Base-by-base conservation (phyloP, 1,140 invertebrate species). In the Monochamus saltuarius region DNA sequence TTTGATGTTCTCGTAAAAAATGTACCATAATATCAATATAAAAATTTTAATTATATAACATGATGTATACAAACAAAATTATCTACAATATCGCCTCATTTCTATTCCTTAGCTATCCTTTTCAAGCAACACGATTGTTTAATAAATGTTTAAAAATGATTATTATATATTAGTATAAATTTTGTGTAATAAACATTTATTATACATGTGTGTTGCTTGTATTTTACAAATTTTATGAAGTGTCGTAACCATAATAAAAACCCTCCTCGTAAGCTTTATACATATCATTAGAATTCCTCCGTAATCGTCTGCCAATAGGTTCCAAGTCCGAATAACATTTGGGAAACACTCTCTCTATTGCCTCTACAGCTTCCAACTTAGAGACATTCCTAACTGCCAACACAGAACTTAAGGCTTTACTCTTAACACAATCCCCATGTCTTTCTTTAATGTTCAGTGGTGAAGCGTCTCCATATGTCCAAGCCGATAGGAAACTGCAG, bases 281-380 rank as follows among this genome's bases (percentile, higher is more conserved):
- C 79, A 91, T 90, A 73, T 94, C 89, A 3, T 79, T 71, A 0
- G 89, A 91, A 72, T 89, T 90, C 47, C 89, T 80, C 61, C 90
- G 83, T 50, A 94, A 80, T 61, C 92, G 78, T 69, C 95, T 81
- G 1, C 95, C 95, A 54, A 98, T 84, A 4, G 95, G 95, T 75
- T 98, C 95, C 59, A 97, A 79, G 80, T 98, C 95, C 61, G 85
- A 84, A 73, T 98, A 98, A 77, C 96, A 99, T 74, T 87, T 91
- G 1, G 86, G 81, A 79, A 98, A 99, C 6, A 98, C 94, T 74
- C 87, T 84, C 65, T 96, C 88, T 10, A 98, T 88, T 4, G 89
- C 86, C 35, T 81, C 83, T 10, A 82, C 77, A 0, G 93, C 94
- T 77, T 93, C 86, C 55, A 83, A 77, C 60, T 84, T 75, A 0